These are phyloP conservation scores for Carpatolechia fugitivella DNA, from an alignment of 2,888 invertebrate species.

Conservation along the genomic window DNA sequence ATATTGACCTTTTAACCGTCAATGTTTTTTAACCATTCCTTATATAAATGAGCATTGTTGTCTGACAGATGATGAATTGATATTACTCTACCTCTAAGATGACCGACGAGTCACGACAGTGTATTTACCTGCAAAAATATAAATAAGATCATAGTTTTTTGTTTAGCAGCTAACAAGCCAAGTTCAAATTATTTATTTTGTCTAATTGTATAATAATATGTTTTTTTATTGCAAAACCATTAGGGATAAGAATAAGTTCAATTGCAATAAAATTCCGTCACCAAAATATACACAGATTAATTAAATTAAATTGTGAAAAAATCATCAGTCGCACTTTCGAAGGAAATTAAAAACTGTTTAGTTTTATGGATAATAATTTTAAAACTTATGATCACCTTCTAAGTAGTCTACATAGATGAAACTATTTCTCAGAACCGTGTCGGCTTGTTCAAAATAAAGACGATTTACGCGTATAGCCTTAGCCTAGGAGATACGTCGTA, in stretches of 20 bases:
- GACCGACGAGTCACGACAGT: slow-evolving; percentile 33
- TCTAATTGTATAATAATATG: too few relatives aligned
- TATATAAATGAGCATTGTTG: slow-evolving; percentile 41
- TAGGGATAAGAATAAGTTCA: too few relatives aligned
- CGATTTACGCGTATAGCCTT: slow-evolving; percentile 14
- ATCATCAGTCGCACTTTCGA: too few relatives aligned
- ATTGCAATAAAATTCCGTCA: too few relatives aligned
- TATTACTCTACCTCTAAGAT: slow-evolving; percentile 37
- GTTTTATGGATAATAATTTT: neutral
- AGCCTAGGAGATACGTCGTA: neutral
- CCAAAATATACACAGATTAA: too few relatives aligned
- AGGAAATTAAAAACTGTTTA: neutral
- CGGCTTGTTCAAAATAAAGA: slow-evolving; percentile 1
- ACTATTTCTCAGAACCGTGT: slow-evolving; percentile 2
- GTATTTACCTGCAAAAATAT: slow-evolving; percentile 20
- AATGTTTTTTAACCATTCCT: slow-evolving; percentile 25
- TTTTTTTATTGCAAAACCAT: too few relatives aligned
- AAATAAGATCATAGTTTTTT: slow-evolving; percentile 16
- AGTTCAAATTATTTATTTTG: too few relatives aligned
- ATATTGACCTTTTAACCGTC: slow-evolving; percentile 33
- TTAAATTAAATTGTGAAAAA: too few relatives aligned
- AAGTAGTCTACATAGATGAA: neutral
- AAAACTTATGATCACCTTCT: neutral
- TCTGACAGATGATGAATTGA: slow-evolving; percentile 46
- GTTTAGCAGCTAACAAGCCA: slow-evolving; percentile 8